Evolutionary conservation across 2,113 vertebrate species (phyloP).

Genomic region (Varanus salvator): DNA sequence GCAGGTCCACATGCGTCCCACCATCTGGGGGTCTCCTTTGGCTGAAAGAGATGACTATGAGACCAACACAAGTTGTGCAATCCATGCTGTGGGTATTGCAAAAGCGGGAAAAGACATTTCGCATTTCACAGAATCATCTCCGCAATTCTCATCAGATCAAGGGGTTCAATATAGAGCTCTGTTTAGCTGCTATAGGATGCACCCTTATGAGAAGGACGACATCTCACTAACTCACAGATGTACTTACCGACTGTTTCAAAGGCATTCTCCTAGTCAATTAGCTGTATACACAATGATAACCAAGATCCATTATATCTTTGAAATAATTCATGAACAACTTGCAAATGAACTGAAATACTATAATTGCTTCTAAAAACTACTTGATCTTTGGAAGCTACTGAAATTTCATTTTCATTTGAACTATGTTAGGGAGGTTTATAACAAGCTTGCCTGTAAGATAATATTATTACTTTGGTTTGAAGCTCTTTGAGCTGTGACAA

Average conservation of each 20-base stretch:
- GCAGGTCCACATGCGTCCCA: neutral
- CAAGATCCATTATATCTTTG: neutral
- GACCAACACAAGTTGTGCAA: neutral
- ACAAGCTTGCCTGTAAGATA: neutral
- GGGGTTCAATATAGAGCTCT: neutral
- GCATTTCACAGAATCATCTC: neutral
- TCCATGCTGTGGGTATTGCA: neutral
- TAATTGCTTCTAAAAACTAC: conserved; percentile 6
- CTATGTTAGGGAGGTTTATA: neutral
- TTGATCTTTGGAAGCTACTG: neutral
- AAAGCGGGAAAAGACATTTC: neutral
- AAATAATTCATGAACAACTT: conserved; percentile 23
- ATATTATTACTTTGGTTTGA: neutral
- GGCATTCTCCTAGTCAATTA: conserved; percentile 7
- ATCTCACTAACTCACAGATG: neutral
- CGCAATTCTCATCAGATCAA: too few species aligned
- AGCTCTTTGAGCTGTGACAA: neutral
- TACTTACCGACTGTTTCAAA: neutral
- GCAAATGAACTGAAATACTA: conserved; percentile 1
- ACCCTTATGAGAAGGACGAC: neutral
- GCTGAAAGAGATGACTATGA: too few species aligned
- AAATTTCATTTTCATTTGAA: neutral
- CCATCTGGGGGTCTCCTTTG: neutral
- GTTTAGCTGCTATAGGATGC: neutral
- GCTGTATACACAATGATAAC: neutral